phyloP scores from a whole-genome alignment of 2,113 vertebrate species.

The Spilogale gracilis region DNA sequence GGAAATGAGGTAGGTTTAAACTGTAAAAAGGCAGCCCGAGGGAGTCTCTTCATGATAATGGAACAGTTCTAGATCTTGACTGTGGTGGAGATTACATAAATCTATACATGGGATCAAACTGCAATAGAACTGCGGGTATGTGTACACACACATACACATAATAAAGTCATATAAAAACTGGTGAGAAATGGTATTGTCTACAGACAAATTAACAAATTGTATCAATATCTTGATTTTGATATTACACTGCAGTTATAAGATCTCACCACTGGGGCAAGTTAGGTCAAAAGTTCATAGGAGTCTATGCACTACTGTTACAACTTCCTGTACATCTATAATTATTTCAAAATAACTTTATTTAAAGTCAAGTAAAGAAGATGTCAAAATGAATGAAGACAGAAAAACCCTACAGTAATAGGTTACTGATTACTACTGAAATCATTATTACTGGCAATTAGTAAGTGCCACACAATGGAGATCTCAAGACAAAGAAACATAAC shows the following conservation, averaged over 20 bases:
- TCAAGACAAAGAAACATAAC: not conserved
- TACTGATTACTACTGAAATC: not conserved
- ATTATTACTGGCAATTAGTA: not conserved
- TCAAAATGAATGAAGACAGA: not conserved
- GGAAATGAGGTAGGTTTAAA: not conserved
- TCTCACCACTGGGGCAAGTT: not conserved
- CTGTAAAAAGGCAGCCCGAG: not conserved
- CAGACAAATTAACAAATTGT: not conserved
- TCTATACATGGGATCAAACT: not conserved
- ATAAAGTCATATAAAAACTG: not conserved
- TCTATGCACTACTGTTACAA: not conserved
- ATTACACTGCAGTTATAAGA: not conserved
- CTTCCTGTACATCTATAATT: not conserved
- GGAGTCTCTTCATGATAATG: not conserved
- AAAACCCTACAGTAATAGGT: not conserved
- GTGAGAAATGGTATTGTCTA: not conserved
- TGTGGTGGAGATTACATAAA: not conserved
- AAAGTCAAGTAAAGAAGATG: not conserved
- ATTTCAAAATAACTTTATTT: not conserved
- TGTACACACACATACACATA: not conserved
- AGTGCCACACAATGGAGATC: not conserved
- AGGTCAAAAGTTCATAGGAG: not conserved
- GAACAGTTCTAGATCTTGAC: not conserved
- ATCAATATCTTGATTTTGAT: not conserved
- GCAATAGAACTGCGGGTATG: not conserved